Evolutionary conservation across 2,888 invertebrate genomes (phyloP), one percentile per base, ranked within the genome.

Genomic region (Lasioglossum lativentre): DNA sequence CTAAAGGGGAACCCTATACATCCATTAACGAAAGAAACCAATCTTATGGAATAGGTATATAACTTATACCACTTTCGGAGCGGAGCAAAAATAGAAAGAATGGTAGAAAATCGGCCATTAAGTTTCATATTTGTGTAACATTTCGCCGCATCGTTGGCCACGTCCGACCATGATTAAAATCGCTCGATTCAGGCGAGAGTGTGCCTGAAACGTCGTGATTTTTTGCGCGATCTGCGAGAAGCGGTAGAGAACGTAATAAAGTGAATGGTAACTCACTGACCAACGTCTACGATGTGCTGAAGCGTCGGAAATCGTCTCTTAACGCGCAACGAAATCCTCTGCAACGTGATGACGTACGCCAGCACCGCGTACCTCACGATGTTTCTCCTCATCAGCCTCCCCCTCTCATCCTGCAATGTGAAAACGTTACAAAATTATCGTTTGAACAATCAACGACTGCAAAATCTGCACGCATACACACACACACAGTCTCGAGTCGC

Each of bases 211-310:
- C 63, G 34, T n/a, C 23, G 34, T 1, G 52, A 42, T 34, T 70
- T 42, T 70, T 71, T 71, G 47, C 68, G 34, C 66, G 66, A 47
- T 45, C 34, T 10, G 23, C 52, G 30, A n/a, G 70, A 78, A 47
- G 38, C 74, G 70, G 34, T 19, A 5, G 4, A n/a, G 56, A 56
- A 10, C 10, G 42, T 34, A 16, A 42, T 40, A 68, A 74, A 30
- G 23, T 88, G 86, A 91, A 88, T 73, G 87, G 59, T 89, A 92
- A 92, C 86, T 92, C 89, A 95, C 96, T 96, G 95, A 98, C 98
- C 98, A 89, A 98, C 98, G 95, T 98, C 98, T 52, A 98, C 98
- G 91, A 98, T 97, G 95, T 98, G 98, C 94, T 98, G 98, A 96
- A 98, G 97, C 23, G 98, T 97, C 30, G 98, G 98, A 95, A 98